Evolutionary conservation across 2,113 vertebrate species (phyloP).

Genomic region (Rhagologus leucostigma): DNA sequence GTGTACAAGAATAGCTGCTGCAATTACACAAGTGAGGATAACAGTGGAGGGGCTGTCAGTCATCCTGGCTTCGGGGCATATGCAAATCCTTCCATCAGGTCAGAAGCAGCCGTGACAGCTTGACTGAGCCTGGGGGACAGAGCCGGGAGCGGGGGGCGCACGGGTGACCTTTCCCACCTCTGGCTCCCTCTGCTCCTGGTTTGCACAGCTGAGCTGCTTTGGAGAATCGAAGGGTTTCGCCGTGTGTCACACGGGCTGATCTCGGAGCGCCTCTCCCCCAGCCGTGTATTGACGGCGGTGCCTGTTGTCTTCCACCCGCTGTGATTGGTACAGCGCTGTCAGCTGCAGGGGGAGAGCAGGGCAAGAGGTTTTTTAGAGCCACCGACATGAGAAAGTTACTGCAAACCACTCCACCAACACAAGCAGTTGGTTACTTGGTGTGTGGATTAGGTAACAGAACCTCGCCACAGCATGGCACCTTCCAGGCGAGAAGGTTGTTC

Average conservation of each 20-base stretch:
- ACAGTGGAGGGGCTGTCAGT: constrained; percentile 31
- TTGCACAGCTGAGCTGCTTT: not conserved
- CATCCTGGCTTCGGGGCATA: not conserved
- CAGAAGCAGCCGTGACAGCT: not conserved
- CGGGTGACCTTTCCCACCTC: not conserved
- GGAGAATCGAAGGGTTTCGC: rapidly evolving
- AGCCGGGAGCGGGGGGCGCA: not conserved
- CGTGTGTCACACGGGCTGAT: not conserved
- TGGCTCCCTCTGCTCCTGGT: not conserved
- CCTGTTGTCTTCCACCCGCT: not conserved
- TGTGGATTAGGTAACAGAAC: not conserved
- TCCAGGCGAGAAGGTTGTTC: not conserved
- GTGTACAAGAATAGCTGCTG: constrained; percentile 50
- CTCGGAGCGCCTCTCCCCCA: rapidly evolving
- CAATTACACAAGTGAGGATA: constrained; percentile 28
- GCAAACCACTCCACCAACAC: not conserved
- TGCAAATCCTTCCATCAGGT: not conserved
- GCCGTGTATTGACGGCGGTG: not conserved
- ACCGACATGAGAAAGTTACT: not conserved
- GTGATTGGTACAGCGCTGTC: not conserved
- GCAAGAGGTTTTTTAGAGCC: not conserved
- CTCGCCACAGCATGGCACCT: not conserved
- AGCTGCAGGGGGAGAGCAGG: not conserved
- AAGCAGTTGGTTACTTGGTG: not conserved
- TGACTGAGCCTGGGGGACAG: not conserved